Evolutionary conservation across 2,888 invertebrate genomes (phyloP), one percentile per base, ranked within the genome.

Genomic region (Trachelus iudaicus): DNA sequence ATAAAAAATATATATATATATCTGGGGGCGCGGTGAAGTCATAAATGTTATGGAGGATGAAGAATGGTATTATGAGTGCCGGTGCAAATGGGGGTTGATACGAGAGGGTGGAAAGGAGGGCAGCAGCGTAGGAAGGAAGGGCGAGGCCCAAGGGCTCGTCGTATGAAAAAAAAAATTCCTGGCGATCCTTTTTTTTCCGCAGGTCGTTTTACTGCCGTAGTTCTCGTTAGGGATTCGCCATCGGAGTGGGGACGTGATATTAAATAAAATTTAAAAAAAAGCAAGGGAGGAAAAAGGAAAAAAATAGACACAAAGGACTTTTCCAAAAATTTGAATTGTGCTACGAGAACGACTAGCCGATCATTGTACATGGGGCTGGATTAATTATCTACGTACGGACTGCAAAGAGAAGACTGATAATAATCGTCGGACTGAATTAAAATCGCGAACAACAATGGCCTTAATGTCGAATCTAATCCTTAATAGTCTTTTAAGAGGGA

Each of bases 341-440:
- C 71, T 23, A 33, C 71, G 34, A 71, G 34, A 71, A 31, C 34
- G 30, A 34, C 31, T 2, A 71, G 15, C 71, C 71, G 23, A 71
- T 71, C 15, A 71, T 30, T n/a, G 71, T 34, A 11, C 30, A 71
- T n/a, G 2, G 71, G 30, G 33, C 34, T 34, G 33, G 30, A 71
- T 30, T 34, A 30, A 23, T 56, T 56, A 23, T 56, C 56, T 56
- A 56, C 56, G 56, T 56, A 56, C 56, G 77, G 75, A 77, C 77
- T 77, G 74, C 75, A 74, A 78, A 78, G 73, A 78, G 73, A 78
- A 78, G 78, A 78, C 75, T 77, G 77, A 77, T 34, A 34, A 71
- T 71, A 77, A 74, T 75, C 74, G 69, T 77, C 74, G 77, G 77
- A 77, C 77, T 77, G 77, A 77, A 75, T 75, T 77, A 71, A 73